A percentile compares a stretch with the other conserved stretches of the same genome.
Conservation (phyloP, 2,888 invertebrate genomes). For the Smittia sp. region DNA sequence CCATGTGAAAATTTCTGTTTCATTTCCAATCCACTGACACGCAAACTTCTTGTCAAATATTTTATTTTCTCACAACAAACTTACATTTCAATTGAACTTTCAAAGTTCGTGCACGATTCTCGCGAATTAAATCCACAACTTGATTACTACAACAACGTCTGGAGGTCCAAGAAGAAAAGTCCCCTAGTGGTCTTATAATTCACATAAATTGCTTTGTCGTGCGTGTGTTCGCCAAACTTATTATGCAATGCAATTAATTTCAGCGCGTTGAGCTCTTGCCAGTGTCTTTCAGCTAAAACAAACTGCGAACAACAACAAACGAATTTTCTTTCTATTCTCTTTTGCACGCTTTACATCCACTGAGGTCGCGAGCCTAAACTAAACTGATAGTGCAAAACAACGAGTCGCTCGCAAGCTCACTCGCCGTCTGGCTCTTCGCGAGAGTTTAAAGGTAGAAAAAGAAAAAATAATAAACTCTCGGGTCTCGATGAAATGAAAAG, state of each 20-base stretch:
- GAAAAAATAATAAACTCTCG: background rate
- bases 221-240: conserved; percentile 19
- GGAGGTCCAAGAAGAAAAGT: background rate
- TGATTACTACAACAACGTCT: background rate
- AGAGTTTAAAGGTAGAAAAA: conserved; percentile 18
- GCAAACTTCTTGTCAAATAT: background rate
- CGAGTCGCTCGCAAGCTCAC: background rate
- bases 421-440: background rate
- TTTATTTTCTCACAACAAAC: background rate
- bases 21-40: too few species aligned
- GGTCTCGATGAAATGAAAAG: background rate
- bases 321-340: conserved; percentile 8
- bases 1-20: too few species aligned
- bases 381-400: conserved; percentile 24
- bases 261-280: background rate
- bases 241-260: conserved; percentile 38
- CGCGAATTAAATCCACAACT: background rate
- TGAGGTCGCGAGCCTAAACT: conserved; percentile 30
- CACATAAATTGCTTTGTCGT: conserved; percentile 24
- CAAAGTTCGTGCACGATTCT: background rate
- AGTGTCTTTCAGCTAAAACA: background rate
- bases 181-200: background rate
- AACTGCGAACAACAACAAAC: background rate
- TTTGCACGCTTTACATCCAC: conserved; percentile 25
- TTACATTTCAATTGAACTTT: conserved; percentile 9